Evolutionary conservation across 2,888 invertebrate species (phyloP), one percentile per base, ranked within the genome.

Genomic region (Nemotelus pantherinus): DNA sequence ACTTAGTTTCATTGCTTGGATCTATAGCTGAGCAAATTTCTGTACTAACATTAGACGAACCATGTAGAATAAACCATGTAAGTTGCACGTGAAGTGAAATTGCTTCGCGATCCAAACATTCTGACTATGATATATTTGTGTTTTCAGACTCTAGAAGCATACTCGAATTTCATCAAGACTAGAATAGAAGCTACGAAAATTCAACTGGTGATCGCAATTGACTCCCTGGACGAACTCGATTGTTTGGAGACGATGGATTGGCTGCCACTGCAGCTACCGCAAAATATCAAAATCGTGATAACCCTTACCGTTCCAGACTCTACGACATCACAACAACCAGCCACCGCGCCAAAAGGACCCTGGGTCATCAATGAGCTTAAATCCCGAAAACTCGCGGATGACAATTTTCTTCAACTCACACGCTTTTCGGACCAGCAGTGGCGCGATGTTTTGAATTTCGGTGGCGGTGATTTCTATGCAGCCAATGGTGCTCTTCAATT

Each of bases 1-100:
- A 87, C 80, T 78, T 87, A 76, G 81, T 82, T 6, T 85, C 87
- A 25, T 77, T 95, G 77, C 88, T 95, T 77, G 93, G 93, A 81
- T 93, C 93, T 60, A 92, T 94, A 78, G 92, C 93, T 79, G 92
- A 93, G 84, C 93, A 94, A 84, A 91, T 93, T 83, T 91, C 92
- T 83, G 91, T 93, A 83, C 88, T 95, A 82, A 90, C 91, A 82
- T 88, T 90, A 81, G 91, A 94, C 79, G 89, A 92, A 82, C 91
- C 92, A 82, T 89, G 90, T 83, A 89, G 91, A 84, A 90, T 91
- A 81, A 85, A 88, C 77, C 90, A 91, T 84, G 91, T 91, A 87
- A 89, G 89, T 87, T 10, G 3, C 25, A 67, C 41, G 55, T 65
- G 53, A 7, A 10, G 53, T 1, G 53, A 1, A 53, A 53, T 10